phyloP scores from a whole-genome alignment of 2,888 invertebrate genomes.

The Drosophila anomelani region DNA sequence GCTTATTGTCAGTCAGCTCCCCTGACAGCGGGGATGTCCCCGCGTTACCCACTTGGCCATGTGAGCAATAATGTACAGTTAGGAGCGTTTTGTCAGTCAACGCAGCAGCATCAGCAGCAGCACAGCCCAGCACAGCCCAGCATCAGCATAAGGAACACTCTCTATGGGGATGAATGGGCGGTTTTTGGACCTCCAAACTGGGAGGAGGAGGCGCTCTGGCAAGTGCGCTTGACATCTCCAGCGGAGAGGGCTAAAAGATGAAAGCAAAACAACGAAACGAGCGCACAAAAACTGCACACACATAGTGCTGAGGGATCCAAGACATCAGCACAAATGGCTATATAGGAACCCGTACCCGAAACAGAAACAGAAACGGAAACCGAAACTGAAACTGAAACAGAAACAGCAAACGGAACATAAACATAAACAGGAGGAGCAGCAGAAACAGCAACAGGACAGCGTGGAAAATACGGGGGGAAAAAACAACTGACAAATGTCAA shows the following conservation, averaged over 20 bases:
- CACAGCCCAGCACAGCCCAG: conserved; percentile 13
- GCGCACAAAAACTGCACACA: conserved; percentile 11
- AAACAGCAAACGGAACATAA: conserved; percentile 21
- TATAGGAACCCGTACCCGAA: conserved; percentile 10
- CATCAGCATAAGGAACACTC: conserved; percentile 27
- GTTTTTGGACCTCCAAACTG: not conserved
- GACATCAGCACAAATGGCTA: conserved; percentile 11
- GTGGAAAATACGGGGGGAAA: conserved; percentile 6
- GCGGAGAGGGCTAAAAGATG: conserved; percentile 27
- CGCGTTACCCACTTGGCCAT: conserved; percentile 28
- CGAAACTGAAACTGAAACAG: conserved; percentile 14
- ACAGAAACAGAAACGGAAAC: conserved; percentile 1
- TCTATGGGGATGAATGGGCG: conserved; percentile 10
- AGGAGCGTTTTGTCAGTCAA: conserved; percentile 63
- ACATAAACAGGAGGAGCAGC: conserved; percentile 5
- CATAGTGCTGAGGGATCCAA: conserved; percentile 13
- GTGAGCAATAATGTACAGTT: conserved; percentile 59
- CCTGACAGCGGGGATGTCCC: conserved; percentile 18
- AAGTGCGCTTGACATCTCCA: conserved; percentile 50
- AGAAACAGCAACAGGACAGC: conserved; percentile 1
- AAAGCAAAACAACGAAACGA: conserved; percentile 29
- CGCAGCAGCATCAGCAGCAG: conserved; percentile 19
- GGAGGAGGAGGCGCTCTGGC: conserved; percentile 7
- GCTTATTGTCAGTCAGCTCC: conserved; percentile 33
- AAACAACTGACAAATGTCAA: conserved; percentile 71